Evolutionary conservation across 1,140 invertebrate genomes (phyloP), one percentile per base, ranked within the genome.

Genomic region (Zaprionus camerounensis): DNA sequence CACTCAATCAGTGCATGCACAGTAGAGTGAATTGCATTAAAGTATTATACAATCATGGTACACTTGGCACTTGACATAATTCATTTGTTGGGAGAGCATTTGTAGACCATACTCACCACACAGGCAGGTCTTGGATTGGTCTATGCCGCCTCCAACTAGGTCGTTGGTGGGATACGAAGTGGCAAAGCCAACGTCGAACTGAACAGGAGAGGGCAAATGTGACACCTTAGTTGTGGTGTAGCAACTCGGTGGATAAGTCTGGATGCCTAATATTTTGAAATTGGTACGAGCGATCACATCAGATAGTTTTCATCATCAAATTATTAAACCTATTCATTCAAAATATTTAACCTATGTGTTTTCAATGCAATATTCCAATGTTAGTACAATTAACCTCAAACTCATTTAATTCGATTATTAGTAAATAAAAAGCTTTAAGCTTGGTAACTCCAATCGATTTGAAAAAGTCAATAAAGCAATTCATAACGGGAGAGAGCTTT

Each of bases 91-190:
- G 31, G 31, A 34, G 0, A 34, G 59, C 57, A 31, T 63, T 61
- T 46, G 56, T 63, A 58, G 38, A 58, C 38, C 59, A 75, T 74
- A 75, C 71, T 74, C 71, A 78, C 71, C 59, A 75, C 36, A 70
- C 36, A 70, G 61, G 65, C 71, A 65, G 59, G 49, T 36, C 24
- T 77, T 55, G 34, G 55, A 62, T n/a, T 67, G 31, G 31, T 34
- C 34, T 38, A 41, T 62, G 24, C 34, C 28, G 20, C 26, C 44
- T 28, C 31, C 58, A 38, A 72, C 20, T 53, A 28, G 11, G 36
- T 55, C 26, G 44, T 71, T 65, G 34, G 9, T 65, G 61, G 15
- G 20, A 51, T 59, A 58, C n/a, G 53, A 2, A 46, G 38, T 71
- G 20, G 24, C 24, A 46, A 46, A 46, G 41, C 41, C 41, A 46